phyloP scores from a whole-genome alignment of 2,888 invertebrate species.

The Drosophila antonietae region DNA sequence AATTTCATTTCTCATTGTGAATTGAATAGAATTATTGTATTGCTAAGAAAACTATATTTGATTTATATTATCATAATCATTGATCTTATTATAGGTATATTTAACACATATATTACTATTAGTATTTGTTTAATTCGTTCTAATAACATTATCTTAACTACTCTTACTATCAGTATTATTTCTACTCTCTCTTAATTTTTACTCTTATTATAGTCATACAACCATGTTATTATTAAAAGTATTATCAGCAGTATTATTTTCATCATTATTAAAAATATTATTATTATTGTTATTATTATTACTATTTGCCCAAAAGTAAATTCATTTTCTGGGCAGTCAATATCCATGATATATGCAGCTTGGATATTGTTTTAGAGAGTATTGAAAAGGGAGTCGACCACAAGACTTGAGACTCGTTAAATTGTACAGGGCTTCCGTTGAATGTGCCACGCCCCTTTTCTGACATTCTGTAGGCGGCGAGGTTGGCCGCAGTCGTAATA shows the following conservation, averaged over 20 bases:
- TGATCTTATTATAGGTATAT: not conserved
- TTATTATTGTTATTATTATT: not conserved
- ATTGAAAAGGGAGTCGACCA: conserved; percentile 38
- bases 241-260: no score
- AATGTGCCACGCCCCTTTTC: not conserved
- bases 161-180: not conserved
- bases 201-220: not conserved
- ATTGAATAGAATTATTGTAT: no score
- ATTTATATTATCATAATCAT: not conserved
- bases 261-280: not conserved
- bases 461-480: conserved; percentile 21
- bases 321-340: no score
- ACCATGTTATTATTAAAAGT: no score
- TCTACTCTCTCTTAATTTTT: not conserved
- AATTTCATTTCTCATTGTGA: not conserved
- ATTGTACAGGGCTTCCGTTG: conserved; percentile 52
- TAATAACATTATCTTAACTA: no score
- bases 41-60: not conserved
- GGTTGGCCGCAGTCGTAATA: conserved; percentile 53
- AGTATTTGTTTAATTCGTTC: not conserved
- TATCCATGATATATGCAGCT: not conserved
- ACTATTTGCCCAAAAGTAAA: not conserved
- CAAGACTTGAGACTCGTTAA: conserved; percentile 62
- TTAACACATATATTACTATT: not conserved
- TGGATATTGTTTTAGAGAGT: conserved; percentile 1